Percentiles rank a stretch among this genome's conserved stretches.
phyloP scores from a whole-genome alignment of 2,888 invertebrate species.

The Hyles lineata region DNA sequence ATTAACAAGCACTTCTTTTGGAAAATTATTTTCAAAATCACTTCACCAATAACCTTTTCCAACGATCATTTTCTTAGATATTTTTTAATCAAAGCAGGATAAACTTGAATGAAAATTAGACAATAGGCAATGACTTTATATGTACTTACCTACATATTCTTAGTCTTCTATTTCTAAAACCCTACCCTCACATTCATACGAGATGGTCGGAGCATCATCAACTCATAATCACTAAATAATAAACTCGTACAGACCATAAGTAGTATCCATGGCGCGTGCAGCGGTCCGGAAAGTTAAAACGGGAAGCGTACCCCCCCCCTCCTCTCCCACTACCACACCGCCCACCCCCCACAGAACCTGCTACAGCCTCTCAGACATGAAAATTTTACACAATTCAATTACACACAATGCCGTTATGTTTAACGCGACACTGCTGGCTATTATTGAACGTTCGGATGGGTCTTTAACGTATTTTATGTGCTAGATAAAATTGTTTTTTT shows the following conservation, averaged over 20 bases:
- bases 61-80: too few relatives aligned
- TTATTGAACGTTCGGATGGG: not conserved
- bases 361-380: constrained; percentile 31
- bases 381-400: constrained; percentile 65
- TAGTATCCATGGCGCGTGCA: constrained; percentile 41
- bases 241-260: constrained; percentile 33
- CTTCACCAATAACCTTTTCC: too few relatives aligned
- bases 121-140: too few relatives aligned
- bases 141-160: too few relatives aligned
- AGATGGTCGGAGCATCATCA: too few relatives aligned
- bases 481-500: not conserved
- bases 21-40: too few relatives aligned
- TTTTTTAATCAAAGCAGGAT: too few relatives aligned
- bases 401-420: constrained; percentile 46
- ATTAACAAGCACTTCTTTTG: too few relatives aligned
- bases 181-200: too few relatives aligned
- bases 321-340: constrained; percentile 12
- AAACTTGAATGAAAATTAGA: too few relatives aligned
- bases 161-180: too few relatives aligned
- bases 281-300: constrained; percentile 73
- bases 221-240: too few relatives aligned
- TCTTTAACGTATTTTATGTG: not conserved
- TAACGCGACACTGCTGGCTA: constrained; percentile 17
- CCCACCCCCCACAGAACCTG: constrained; percentile 40
- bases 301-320: constrained; percentile 46